Evolutionary conservation across 2,888 invertebrate species (phyloP), one percentile per base, ranked within the genome.

Genomic region (Hydropsyche betteni): DNA sequence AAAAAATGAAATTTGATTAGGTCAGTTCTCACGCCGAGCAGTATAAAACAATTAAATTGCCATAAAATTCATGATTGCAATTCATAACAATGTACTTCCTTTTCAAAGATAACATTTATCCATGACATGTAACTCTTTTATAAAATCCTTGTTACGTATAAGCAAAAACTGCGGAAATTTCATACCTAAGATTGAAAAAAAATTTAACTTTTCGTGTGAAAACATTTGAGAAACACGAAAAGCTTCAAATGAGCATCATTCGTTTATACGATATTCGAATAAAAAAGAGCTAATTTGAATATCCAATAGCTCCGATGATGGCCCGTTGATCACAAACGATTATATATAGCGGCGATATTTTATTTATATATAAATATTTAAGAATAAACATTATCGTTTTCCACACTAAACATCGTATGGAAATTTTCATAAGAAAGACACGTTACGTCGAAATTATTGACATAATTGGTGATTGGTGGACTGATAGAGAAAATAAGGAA

Each of bases 301-400:
- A 70, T 24, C 53, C 24, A 70, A 70, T 70, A 33, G 70, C 36
- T 70, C 33, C 53, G 70, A 70, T 70, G 70, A 69, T 69, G 33
- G 69, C 12, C 50, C 69, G 69, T 69, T 69, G 69, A 70, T 70
- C 70, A 53, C 52, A 52, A 70, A 53, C 70, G 70, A 70, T 70
- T 70, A 70, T 70, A 70, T 53, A 70, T 64, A 34, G 64, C 70
- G 53, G 8, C 70, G 12, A 64, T 24, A 55, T 44, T 69, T 51
- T 70, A 53, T 70, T 53, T 70, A 53, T 70, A 44, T 69, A 44
- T 69, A 69, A 69, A 69, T 69, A 69, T 69, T 34, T 16, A 16
- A 55, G n/a, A 16, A 55, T 55, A 55, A 64, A 58, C 58, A 58
- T 58, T 24, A 58, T 58, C 58, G 24, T 58, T 58, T 16, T 24